Percentiles rank a stretch among this genome's conserved stretches.
Conservation (phyloP, 2,888 invertebrate genomes). For the Oscheius sp. region DNA sequence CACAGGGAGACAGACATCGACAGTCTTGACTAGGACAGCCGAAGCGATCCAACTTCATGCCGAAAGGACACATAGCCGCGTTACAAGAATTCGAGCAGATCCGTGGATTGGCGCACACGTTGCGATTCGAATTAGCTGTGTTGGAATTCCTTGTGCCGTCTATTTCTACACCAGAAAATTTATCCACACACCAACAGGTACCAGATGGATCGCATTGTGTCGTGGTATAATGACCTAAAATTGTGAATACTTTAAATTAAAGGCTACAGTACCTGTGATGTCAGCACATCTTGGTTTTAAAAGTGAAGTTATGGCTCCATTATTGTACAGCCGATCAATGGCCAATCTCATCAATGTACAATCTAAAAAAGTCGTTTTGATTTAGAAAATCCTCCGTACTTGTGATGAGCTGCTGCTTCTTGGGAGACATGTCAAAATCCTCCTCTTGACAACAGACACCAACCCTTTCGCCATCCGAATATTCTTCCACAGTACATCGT, state of each 20-base stretch:
- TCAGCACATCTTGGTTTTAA: slow-evolving; percentile 40
- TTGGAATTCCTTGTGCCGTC: slow-evolving; percentile 58
- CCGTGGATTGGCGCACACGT: slow-evolving; percentile 20
- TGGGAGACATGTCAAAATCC: background rate
- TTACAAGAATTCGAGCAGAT: slow-evolving; percentile 42
- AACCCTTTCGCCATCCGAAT: background rate
- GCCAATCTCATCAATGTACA: slow-evolving; percentile 45
- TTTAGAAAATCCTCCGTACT: background rate
- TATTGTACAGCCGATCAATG: slow-evolving; percentile 39
- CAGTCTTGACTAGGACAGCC: slow-evolving; percentile 56
- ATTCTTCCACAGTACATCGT: slow-evolving; percentile 25
- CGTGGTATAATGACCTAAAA: slow-evolving; percentile 10
- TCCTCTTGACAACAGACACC: slow-evolving; percentile 16
- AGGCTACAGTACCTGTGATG: slow-evolving; percentile 39
- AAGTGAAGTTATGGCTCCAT: slow-evolving; percentile 43
- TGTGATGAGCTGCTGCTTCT: slow-evolving; percentile 6
- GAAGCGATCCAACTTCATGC: slow-evolving; percentile 45
- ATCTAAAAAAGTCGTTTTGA: slow-evolving; percentile 35
- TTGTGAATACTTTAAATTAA: background rate
- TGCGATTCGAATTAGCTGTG: background rate
- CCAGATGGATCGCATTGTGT: slow-evolving; percentile 42
- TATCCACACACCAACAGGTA: slow-evolving; percentile 59
- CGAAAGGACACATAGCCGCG: slow-evolving; percentile 45
- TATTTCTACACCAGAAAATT: slow-evolving; percentile 59
- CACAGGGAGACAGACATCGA: slow-evolving; percentile 53